These are phyloP conservation scores for Nyctereutes procyonoides DNA, from an alignment of 2,113 vertebrate genomes.

Conservation along the genomic window DNA sequence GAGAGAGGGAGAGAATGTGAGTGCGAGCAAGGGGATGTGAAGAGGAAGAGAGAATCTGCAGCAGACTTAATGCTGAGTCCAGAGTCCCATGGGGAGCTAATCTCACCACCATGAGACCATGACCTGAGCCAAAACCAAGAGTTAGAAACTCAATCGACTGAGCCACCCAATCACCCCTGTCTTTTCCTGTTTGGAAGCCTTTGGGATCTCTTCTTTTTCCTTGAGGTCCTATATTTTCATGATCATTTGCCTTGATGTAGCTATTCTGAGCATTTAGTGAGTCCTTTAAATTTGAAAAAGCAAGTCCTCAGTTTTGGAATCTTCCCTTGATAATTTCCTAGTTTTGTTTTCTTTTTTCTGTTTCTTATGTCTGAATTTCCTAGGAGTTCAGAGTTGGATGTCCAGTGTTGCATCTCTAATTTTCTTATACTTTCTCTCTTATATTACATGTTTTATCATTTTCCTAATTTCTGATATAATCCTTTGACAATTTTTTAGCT, in stretches of 20 bases:
- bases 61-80: not conserved
- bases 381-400: not conserved
- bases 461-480: not conserved
- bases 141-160: not conserved
- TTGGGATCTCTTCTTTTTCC: not conserved
- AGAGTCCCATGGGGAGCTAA: not conserved
- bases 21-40: not conserved
- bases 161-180: not conserved
- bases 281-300: not conserved
- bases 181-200: not conserved
- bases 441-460: not conserved
- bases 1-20: not conserved
- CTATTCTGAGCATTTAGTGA: not conserved
- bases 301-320: not conserved
- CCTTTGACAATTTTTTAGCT: not conserved
- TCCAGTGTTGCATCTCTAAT: not conserved
- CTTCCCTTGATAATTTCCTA: not conserved
- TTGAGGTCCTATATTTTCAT: not conserved
- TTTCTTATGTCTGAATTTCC: not conserved
- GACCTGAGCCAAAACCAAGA: not conserved
- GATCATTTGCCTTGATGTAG: not conserved
- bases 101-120: not conserved
- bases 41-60: not conserved
- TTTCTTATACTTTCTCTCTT: not conserved
- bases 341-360: not conserved